phyloP scores from a whole-genome alignment of 2,797 vertebrate species.

The Danio albolineatus region DNA sequence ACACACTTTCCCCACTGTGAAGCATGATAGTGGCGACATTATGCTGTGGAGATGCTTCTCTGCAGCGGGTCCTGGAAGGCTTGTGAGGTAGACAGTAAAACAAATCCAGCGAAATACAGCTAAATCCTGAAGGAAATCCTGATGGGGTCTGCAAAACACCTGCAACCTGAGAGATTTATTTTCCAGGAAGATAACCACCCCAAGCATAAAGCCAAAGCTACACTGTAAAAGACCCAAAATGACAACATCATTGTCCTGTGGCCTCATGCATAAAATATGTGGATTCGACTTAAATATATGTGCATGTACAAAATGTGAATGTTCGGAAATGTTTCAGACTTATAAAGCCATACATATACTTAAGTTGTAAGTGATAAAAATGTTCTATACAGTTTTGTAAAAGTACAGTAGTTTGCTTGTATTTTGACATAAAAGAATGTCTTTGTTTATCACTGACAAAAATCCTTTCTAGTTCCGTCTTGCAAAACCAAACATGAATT shows the following conservation, averaged over 20 bases:
- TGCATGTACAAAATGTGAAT: neutral
- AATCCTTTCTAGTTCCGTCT: neutral
- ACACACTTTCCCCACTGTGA: slow-evolving; percentile 19
- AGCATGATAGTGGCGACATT: neutral
- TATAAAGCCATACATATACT: neutral
- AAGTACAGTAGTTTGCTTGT: neutral
- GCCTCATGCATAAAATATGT: neutral
- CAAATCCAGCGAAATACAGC: slow-evolving; percentile 3
- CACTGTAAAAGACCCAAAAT: neutral
- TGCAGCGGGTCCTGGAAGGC: neutral
- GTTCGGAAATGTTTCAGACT: neutral
- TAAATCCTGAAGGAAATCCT: slow-evolving; percentile 2
- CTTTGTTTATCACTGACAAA: neutral
- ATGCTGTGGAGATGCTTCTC: slow-evolving; percentile 8
- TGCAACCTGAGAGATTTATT: neutral
- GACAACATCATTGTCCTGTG: neutral
- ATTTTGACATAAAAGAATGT: neutral
- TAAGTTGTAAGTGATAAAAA: neutral
- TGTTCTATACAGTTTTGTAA: neutral
- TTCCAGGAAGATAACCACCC: slow-evolving; percentile 2
- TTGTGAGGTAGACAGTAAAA: neutral
- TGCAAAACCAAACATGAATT: neutral
- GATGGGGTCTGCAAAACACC: neutral
- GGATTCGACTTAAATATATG: neutral
- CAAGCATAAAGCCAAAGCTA: neutral